A percentile compares a stretch with the other conserved stretches of the same genome.
phyloP scores from a whole-genome alignment of 2,113 vertebrate species.

The Theropithecus gelada region DNA sequence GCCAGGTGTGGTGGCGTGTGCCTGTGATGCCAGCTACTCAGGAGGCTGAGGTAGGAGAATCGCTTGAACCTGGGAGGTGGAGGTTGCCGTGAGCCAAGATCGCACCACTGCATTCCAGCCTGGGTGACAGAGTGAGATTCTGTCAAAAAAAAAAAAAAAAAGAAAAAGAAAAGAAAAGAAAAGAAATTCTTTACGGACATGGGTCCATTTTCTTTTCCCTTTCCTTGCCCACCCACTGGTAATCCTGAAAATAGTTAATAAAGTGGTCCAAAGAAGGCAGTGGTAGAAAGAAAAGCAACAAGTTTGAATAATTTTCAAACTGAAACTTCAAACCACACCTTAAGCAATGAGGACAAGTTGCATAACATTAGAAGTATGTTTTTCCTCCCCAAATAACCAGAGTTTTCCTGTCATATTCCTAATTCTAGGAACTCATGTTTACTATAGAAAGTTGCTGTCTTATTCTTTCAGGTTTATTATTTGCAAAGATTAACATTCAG shows the following conservation, averaged over 20 bases:
- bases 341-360: background rate
- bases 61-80: too few species aligned
- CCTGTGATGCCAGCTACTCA: too few species aligned
- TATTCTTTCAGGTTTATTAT: conserved; percentile 9
- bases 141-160: too few species aligned
- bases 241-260: background rate
- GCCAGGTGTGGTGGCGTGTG: too few species aligned
- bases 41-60: too few species aligned
- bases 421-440: background rate
- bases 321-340: background rate
- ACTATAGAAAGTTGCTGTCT: background rate
- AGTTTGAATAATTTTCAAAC: background rate
- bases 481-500: background rate
- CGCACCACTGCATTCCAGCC: too few species aligned
- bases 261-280: background rate
- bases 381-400: background rate
- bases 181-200: background rate
- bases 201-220: background rate
- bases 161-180: too few species aligned
- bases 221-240: background rate
- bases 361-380: background rate
- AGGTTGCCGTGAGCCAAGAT: too few species aligned
- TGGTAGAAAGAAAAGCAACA: background rate
- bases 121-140: too few species aligned
- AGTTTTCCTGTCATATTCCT: background rate